Percentiles rank a stretch among this genome's conserved stretches.
Evolutionary conservation across 1,140 invertebrate species (phyloP).

Genomic region (Palaemon carinicauda): DNA sequence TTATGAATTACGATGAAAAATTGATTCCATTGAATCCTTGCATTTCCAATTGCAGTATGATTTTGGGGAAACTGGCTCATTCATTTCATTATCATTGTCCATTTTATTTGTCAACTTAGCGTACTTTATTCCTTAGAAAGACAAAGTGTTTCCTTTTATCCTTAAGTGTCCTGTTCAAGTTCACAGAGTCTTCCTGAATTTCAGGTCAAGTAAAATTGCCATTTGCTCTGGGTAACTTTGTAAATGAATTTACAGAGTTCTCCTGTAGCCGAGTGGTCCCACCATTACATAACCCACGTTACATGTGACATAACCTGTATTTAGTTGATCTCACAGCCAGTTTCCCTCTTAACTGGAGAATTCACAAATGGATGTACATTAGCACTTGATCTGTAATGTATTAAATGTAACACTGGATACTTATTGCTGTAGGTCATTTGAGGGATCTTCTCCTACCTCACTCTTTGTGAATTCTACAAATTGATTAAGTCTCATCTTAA

Average conservation of each 20-base stretch:
- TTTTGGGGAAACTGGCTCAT: constrained; percentile 32
- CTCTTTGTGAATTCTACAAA: constrained; percentile 32
- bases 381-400: constrained; percentile 35
- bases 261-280: neutral
- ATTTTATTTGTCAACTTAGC: neutral
- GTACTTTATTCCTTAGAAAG: neutral
- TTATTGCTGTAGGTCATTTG: constrained; percentile 1
- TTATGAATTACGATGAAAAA: neutral
- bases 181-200: constrained; percentile 22
- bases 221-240: neutral
- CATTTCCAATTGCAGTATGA: neutral
- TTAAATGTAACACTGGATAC: constrained; percentile 25
- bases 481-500: constrained; percentile 9
- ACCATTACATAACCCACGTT: neutral
- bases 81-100: neutral
- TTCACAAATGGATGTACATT: constrained; percentile 45
- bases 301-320: neutral
- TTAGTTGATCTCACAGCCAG: constrained; percentile 4
- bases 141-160: neutral
- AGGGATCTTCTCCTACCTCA: neutral
- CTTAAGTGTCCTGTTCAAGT: neutral
- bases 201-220: neutral
- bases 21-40: constrained; percentile 23
- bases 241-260: neutral
- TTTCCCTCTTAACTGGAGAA: constrained; percentile 40